phyloP scores from a whole-genome alignment of 2,797 vertebrate genomes.

The Mormyrops attenuatus region DNA sequence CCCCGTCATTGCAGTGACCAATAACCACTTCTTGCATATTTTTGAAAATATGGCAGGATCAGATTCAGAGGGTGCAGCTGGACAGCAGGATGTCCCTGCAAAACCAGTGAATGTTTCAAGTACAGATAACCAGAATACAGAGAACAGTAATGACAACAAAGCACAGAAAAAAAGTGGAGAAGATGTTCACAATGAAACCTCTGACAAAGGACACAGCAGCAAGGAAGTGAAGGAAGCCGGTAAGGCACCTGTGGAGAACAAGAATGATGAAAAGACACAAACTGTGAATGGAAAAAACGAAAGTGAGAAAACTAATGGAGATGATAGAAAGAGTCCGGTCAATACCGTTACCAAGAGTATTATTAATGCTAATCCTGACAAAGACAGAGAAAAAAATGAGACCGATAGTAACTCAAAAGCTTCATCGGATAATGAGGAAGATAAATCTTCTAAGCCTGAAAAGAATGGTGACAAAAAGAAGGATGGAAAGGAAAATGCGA shows the following conservation, averaged over 20 bases:
- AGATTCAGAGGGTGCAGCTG: neutral
- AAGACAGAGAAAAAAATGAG: neutral
- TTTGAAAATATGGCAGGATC: neutral
- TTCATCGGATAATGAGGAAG: neutral
- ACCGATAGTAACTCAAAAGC: neutral
- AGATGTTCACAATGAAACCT: accelerated
- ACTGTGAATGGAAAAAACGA: neutral
- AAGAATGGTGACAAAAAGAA: neutral
- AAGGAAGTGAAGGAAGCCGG: too few species aligned
- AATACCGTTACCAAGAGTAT: neutral
- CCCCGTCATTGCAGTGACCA: neutral
- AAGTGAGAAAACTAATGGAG: neutral
- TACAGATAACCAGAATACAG: neutral
- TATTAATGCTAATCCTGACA: neutral
- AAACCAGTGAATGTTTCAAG: neutral
- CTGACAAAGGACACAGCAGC: neutral
- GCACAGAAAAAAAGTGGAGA: neutral
- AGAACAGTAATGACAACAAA: neutral
- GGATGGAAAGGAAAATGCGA: neutral
- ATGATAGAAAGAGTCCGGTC: neutral
- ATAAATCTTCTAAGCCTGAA: neutral
- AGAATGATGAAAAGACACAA: neutral
- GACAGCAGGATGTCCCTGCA: accelerated
- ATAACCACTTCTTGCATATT: neutral
- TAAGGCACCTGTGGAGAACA: neutral